Conservation (phyloP, 2,113 vertebrate genomes). For the Lophura nycthemera region DNA sequence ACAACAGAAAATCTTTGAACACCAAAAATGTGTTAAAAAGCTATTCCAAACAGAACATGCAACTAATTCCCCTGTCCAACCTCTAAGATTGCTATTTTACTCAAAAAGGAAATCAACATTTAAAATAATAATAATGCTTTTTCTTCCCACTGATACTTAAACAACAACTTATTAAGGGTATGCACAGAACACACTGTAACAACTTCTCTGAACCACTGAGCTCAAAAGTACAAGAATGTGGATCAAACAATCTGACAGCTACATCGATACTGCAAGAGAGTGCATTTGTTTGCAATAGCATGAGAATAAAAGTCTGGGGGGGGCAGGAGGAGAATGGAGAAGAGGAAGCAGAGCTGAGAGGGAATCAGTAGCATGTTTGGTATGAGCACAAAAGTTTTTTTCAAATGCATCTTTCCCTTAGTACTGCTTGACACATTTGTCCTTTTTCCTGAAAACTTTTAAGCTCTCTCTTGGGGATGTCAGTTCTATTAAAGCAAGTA, state of each 20-base stretch:
- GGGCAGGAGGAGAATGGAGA: neutral
- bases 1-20: neutral
- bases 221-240: neutral
- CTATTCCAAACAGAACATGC: neutral
- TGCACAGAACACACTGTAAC: neutral
- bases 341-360: neutral
- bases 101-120: neutral
- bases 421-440: neutral
- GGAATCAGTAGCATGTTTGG: neutral
- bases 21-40: neutral
- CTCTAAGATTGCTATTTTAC: neutral
- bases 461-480: neutral
- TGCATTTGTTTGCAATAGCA: neutral
- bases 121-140: neutral
- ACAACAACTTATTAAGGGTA: neutral
- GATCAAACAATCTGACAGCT: neutral
- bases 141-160: neutral
- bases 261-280: neutral
- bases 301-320: neutral
- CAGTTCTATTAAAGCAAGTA: neutral
- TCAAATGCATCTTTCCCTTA: neutral
- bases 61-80: neutral
- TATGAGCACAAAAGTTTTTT: neutral
- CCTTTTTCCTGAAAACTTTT: neutral
- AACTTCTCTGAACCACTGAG: neutral